Evolutionary conservation across 2,888 invertebrate species (phyloP), one percentile per base, ranked within the genome.

Genomic region (Amphiduros pacificus): DNA sequence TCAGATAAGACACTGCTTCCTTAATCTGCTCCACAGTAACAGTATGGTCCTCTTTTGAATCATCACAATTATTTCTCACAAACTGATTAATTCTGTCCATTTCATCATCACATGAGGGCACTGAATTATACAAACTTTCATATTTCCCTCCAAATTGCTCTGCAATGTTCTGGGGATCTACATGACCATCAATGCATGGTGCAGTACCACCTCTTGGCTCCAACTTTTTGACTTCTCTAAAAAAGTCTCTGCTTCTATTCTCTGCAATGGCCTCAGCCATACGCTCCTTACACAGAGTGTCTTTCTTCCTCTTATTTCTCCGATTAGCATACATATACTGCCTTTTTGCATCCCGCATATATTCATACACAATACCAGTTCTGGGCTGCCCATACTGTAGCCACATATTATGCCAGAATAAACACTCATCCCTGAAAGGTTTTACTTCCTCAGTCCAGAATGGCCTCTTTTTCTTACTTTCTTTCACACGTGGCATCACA

Each of bases 341-440:
- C 2, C 31, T 17, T 17, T 32, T 53, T 9, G 53, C 31, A 29
- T 53, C 29, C 20, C 29, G 26, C 17, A 22, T 28, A n/a, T 29
- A 22, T 17, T 53, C 31, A 20, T 28, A 28, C 29, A 53, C n/a
- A 9, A 53, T 20, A 9, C 53, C 53, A 29, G 11, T 29, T 9
- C 20, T 28, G 14, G 53, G 53, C 6, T 22, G 17, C 14, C 31
- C 53, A 11, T 26, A 22, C 20, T 53, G 29, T 9, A 31, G 11
- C 53, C 53, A 53, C 6, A 53, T n/a, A 17, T 17, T 32, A 29
- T 53, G 53, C 53, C 53, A 53, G 22, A 53, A 53, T 4, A 53
- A 6, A 44, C 44, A 44, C 6, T 44, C 44, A 44, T 44, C 44
- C 22, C 22, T 44, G 22, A 11, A 44, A 9, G 44, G 44, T 44